A percentile compares a stretch with the other conserved stretches of the same genome.
These are phyloP conservation scores for Neuroscelio doddi DNA, from an alignment of 2,888 invertebrate species.

Conservation along the genomic window DNA sequence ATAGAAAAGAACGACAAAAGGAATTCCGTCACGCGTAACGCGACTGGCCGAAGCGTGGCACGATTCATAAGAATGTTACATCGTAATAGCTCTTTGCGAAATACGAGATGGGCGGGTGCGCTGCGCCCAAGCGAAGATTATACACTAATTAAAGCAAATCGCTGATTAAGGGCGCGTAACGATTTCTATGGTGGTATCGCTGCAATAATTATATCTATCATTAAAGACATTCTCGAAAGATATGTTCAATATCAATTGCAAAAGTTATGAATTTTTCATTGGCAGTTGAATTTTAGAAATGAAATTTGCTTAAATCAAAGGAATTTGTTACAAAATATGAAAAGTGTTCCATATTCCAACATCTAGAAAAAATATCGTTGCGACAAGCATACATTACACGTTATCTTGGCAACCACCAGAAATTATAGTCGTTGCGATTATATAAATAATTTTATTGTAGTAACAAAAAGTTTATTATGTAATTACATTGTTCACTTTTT, in stretches of 20 bases:
- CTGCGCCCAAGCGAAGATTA: constrained; percentile 48
- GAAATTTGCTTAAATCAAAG: no score
- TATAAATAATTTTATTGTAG: constrained; percentile 20
- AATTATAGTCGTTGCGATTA: constrained; percentile 24
- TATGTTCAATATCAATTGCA: no score
- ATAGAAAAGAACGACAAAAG: constrained; percentile 29
- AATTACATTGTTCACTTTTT: constrained; percentile 21
- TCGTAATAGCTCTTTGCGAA: constrained; percentile 50
- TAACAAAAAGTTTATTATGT: constrained; percentile 17
- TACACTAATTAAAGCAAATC: constrained; percentile 48
- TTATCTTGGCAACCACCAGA: background rate
- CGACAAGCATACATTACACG: background rate
- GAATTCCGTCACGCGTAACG: constrained; percentile 47
- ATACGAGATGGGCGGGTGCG: constrained; percentile 46
- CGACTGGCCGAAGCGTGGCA: constrained; percentile 45
- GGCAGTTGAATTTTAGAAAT: constrained; percentile 15
- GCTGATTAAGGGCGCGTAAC: constrained; percentile 46
- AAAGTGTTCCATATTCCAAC: no score
- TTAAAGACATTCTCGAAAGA: constrained; percentile 17
- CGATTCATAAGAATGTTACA: constrained; percentile 49
- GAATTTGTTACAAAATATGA: no score
- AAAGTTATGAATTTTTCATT: no score
- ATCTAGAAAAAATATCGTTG: background rate
- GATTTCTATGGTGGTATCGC: constrained; percentile 46
- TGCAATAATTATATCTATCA: constrained; percentile 31